Evolutionary conservation across 64 coral and sea anemone species (phyloP), one percentile per base, ranked within the genome.

Genomic region (Montipora foliosa): DNA sequence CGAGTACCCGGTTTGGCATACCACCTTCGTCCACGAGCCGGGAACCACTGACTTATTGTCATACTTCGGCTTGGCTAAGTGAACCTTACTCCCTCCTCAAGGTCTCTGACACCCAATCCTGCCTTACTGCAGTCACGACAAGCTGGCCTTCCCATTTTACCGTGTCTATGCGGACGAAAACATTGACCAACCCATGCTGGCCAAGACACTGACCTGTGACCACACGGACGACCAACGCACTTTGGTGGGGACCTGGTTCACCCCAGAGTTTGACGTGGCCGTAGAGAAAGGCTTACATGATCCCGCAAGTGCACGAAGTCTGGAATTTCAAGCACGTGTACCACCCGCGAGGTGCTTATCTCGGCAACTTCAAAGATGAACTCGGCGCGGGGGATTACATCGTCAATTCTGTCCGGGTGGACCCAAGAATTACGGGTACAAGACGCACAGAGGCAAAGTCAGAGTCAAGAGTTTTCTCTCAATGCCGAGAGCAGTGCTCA

Each of bases 341-440:
- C 6, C 51, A n/a, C 8, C 29, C 71, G 11, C 10, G 62, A n/a
- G 74, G 82, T 7, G 82, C 87, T 15, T 87, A 78, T 49, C 83
- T 93, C 7, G 60, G 91, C 2, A 83, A 86, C 20, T 75, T 93
- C 8, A 90, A 75, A 2, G 37, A 68, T 11, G 88, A 90, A 12
- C 14, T 79, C n/a, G 75, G 68, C 15, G 6, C 29, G 10, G 76
- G 76, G 2, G 8, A 79, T 79, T 25, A 53, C 16, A 90, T 90
- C 24, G 6, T 4, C 60, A 79, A n/a, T 90, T 90, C 16, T 25
- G 57, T 8, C 68, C 62, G 2, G 69, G 47, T 4, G 93, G 93
- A 0, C 84, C 92, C 1, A 88, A 88, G 83, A 93, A 93, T 20
- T 93, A 93, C 20, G 77, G 75, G 3, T 94, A 94, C 11, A 4